Evolutionary conservation across 1,140 invertebrate species (phyloP).

Genomic region (Brachionus rubens): DNA sequence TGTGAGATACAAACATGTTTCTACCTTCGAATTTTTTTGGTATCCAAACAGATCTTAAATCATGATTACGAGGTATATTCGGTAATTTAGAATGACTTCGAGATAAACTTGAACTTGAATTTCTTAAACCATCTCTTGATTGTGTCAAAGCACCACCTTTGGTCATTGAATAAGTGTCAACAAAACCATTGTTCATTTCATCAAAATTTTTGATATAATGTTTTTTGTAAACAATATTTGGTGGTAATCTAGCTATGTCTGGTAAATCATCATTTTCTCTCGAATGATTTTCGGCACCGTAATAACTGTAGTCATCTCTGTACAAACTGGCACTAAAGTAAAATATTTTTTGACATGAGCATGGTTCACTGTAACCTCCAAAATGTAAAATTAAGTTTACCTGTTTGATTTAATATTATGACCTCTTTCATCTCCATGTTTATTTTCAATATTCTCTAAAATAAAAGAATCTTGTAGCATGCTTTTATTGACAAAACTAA

Average conservation of each 20-base stretch:
- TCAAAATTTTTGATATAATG: conserved; percentile 33
- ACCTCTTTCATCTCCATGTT: neutral
- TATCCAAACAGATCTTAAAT: conserved; percentile 45
- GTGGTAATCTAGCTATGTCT: neutral
- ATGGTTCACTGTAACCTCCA: no score
- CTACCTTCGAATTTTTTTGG: conserved; percentile 39
- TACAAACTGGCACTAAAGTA: neutral
- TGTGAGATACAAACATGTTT: conserved; percentile 43
- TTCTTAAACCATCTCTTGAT: conserved; percentile 20
- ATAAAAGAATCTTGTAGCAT: conserved; percentile 22
- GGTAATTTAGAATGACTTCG: conserved; percentile 23
- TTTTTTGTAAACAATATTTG: neutral
- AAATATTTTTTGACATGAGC: neutral
- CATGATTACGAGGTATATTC: conserved; percentile 10
- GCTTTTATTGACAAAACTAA: conserved; percentile 28
- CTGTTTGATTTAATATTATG: neutral
- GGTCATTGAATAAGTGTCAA: conserved; percentile 18
- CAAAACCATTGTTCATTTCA: conserved; percentile 41
- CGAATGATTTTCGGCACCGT: neutral
- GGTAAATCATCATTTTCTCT: conserved; percentile 4
- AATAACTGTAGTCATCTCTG: conserved; percentile 6
- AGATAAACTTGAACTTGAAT: neutral
- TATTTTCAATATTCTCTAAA: neutral
- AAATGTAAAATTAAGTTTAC: neutral
- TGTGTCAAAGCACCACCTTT: conserved; percentile 11